Percentiles rank a stretch among this genome's conserved stretches.
Conservation (phyloP, 2,888 invertebrate species). For the Oxycera nigricornis region DNA sequence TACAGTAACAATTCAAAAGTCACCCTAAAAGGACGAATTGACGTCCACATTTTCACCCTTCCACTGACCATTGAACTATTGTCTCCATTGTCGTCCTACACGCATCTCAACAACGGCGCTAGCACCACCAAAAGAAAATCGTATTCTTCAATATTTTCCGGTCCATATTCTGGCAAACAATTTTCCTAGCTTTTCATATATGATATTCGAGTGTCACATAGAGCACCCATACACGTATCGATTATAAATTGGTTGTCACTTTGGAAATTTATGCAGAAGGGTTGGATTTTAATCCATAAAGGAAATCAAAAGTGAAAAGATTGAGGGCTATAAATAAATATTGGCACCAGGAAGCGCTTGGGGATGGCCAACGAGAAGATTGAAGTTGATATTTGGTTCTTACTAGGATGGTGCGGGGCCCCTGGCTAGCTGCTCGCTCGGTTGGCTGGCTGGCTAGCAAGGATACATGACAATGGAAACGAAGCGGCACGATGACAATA, state of each 20-base stretch:
- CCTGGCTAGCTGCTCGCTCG: no score
- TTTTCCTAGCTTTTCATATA: not conserved
- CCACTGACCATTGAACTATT: conserved; percentile 13
- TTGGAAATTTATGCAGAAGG: conserved; percentile 46
- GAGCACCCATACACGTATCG: conserved; percentile 16
- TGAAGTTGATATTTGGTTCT: no score
- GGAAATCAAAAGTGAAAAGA: conserved; percentile 47
- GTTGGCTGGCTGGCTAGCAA: no score
- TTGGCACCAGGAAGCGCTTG: conserved; percentile 23
- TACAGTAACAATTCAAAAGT: no score
- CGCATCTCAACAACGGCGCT: not conserved
- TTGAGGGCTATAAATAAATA: conserved; percentile 47
- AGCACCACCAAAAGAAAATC: not conserved
- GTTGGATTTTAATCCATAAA: conserved; percentile 47
- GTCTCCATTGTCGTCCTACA: not conserved
- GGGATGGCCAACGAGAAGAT: no score
- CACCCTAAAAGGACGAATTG: no score
- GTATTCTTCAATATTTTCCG: not conserved
- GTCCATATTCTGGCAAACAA: not conserved
- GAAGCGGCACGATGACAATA: no score
- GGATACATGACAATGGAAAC: no score
- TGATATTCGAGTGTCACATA: not conserved
- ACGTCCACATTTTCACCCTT: no score
- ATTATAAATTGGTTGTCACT: conserved; percentile 46
- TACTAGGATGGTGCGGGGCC: no score